Base-by-base conservation (phyloP, 1,140 invertebrate species). In the Drosophila dunni region DNA sequence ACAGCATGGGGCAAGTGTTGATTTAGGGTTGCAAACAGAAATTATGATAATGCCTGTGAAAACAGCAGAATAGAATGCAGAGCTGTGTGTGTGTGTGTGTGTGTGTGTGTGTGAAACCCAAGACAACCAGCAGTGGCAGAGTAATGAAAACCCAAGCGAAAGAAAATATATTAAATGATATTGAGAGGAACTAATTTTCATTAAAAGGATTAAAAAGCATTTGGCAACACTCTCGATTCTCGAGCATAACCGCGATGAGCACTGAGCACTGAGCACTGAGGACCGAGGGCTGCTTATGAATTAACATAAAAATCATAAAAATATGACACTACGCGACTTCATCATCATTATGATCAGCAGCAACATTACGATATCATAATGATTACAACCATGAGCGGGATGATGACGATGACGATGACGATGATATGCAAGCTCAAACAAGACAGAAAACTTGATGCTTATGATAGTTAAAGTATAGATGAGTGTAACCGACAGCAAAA, bases 151-250 rank as follows among this genome's bases (percentile, higher is more conserved):
- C 72, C 65, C 83, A 83, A 79, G 72, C 85, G 65, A 80, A 91
- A 81, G 81, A 80, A 91, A 91, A 91, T 84, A 91, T 91, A 91
- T 91, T 91, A 91, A 91, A 91, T 88, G 83, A 88, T 91, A 91
- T 91, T 91, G 88, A 91, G 88, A 91, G 88, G 83, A 91, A 91
- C 88, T 91, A 91, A 91, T 91, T 91, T 91, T 91, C 88, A 91
- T 91, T 91, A 91, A 91, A 91, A 91, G 88, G 88, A 91, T 91
- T 91, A 91, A 91, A 91, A 89, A 90, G 81, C 81, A 81, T 84
- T 86, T 83, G 79, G 83, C 83, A 64, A 54, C 48, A 56, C 50
- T 17, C 44, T 66, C 78, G 60, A 34, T 13, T 11, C 15, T 46
- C 24, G 40, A 42, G 40, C 40, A 42, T 29, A 76, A 84, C 68